Conservation (phyloP, 2,113 vertebrate species). For the Podiceps cristatus region DNA sequence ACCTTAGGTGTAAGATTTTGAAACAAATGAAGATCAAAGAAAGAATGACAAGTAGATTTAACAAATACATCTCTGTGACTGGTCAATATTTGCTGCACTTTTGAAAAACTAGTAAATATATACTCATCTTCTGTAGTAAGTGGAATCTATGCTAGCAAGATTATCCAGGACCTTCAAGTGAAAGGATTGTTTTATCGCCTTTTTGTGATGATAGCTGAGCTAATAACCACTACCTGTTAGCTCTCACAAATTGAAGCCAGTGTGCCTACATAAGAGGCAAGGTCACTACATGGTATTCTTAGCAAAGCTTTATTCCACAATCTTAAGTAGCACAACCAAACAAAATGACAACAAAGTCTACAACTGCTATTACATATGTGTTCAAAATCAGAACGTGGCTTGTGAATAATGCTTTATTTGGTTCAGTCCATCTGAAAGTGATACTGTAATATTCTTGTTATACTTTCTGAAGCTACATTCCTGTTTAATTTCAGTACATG, state of each 20-base stretch:
- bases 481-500: not conserved
- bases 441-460: not conserved
- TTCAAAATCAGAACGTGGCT: not conserved
- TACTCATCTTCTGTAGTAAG: conserved; percentile 37
- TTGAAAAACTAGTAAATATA: conserved; percentile 49
- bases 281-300: not conserved
- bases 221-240: conserved; percentile 12
- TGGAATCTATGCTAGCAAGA: not conserved
- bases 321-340: not conserved
- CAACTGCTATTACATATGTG: rapidly evolving
- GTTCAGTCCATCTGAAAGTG: not conserved
- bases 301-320: not conserved
- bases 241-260: not conserved
- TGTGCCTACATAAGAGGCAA: not conserved
- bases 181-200: not conserved
- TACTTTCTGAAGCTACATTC: not conserved
- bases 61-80: not conserved
- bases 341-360: not conserved
- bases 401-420: not conserved
- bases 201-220: not conserved
- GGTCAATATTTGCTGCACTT: conserved; percentile 41
- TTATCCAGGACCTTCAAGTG: not conserved
- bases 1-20: conserved; percentile 12
- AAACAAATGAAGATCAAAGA: conserved; percentile 77
- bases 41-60: conserved; percentile 68